A percentile compares a stretch with the other conserved stretches of the same genome.
Evolutionary conservation across 2,113 vertebrate genomes (phyloP).

Genomic region (Suncus etruscus): DNA sequence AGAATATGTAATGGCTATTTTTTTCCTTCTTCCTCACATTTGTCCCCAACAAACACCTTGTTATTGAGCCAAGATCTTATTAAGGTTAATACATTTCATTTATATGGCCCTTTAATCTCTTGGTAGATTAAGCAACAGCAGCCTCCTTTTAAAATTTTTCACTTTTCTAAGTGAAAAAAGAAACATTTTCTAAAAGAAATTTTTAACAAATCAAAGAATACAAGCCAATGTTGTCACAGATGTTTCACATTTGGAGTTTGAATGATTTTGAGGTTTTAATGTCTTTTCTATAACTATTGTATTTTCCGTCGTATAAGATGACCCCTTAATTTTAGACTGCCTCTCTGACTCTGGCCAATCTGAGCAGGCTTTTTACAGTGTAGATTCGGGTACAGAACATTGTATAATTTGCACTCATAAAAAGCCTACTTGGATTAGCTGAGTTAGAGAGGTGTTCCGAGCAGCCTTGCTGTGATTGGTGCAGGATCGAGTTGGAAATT

Average conservation of each 20-base stretch:
- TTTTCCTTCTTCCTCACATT: neutral
- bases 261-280: neutral
- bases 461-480: no score
- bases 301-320: no score
- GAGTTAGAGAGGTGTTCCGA: no score
- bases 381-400: no score
- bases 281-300: neutral
- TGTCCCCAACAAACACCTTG: neutral
- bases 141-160: neutral
- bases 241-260: neutral
- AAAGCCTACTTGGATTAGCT: no score
- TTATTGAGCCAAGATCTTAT: neutral
- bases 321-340: no score
- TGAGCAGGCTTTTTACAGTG: no score
- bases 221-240: neutral
- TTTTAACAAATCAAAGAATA: neutral
- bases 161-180: neutral
- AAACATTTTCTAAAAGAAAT: neutral
- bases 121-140: neutral
- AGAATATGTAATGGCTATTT: neutral
- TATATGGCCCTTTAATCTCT: neutral
- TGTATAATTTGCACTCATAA: no score
- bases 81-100: neutral
- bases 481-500: no score
- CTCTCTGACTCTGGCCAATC: no score